Evolutionary conservation across 2,113 vertebrate genomes (phyloP), one percentile per base, ranked within the genome.

Genomic region (Pao palembangensis): DNA sequence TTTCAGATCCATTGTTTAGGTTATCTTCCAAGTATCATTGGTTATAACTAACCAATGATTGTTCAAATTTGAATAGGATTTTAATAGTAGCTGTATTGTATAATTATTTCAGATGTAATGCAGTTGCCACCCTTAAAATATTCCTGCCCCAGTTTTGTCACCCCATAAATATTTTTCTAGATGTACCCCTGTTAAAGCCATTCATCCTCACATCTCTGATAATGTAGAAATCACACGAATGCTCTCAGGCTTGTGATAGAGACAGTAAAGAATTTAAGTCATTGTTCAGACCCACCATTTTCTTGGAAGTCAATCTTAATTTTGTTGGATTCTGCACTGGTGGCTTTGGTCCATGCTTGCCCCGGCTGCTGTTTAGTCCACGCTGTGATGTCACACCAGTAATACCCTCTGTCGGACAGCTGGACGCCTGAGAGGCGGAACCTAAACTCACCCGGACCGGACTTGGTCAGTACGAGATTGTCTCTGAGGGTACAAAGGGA

Each of bases 401-500:
- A 99, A 2, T 88, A 89, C 12, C 95, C 96, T 0, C 92, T 83
- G 12, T 99, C 95, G 0, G 93, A 93, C 67, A 94, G 65, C 89
- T 98, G 95, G 0, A 93, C 94, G 23, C 93, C 93, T 0, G 92
- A 93, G 79, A 98, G 91, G 13, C 94, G 91, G 61, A 98, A 99
- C 58, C 91, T 91, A 68, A 96, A 99, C 74, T 95, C 94, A 0
- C 90, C 81, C 8, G 92, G 89, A 21, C 94, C 91, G 0, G 93
- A 94, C 74, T 98, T 99, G 61, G 93, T 92, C 74, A 99, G 84
- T 19, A 96, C 93, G 8, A 96, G 89, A 0, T 89, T 92, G 0
- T 96, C 95, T 55, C 92, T 89, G 69, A 44, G 14, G 0, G 21
- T 31, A 51, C n/a, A 19, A 0, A 18, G 0, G 15, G 0, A 0